Evolutionary conservation across 2,888 invertebrate species (phyloP), one percentile per base, ranked within the genome.

Genomic region (Elysia crispata): DNA sequence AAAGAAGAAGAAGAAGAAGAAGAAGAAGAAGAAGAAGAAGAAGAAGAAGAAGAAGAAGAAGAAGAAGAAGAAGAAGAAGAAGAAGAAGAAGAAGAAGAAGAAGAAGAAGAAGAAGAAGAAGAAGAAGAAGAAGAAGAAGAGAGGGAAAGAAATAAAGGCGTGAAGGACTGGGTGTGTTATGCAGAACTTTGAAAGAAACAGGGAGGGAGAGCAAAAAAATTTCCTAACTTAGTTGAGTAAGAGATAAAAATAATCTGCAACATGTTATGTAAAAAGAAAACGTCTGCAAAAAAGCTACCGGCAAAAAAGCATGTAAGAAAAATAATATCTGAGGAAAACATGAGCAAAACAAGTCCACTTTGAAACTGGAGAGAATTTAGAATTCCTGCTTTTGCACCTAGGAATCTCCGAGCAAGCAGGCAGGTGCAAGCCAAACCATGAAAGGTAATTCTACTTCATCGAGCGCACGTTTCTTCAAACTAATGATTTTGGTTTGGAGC

Each of bases 1-100:
- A 72, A 25, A 72, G 72, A 72, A 11, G 49, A 28, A 72, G 72
- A 72, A 13, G 50, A 23, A 72, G 72, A 72, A 41, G 41, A 62
- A 78, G 31, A 54, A 49, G 62, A 23, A 41, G 20, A 54, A 31
- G 30, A 31, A 74, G 50, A 66, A 54, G 64, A 30, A 54, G 73
- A 60, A 31, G 50, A 31, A 73, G 49, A 67, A 31, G 69, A 57
- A 60, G 60, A 70, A 57, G 49, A 31, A 70, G 60, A 70, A 8
- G 49, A 70, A 60, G 31, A 41, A 60, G 70, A 33, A 60, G 66
- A 70, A 67, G 67, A 3, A n/a, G 5, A 33, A 66, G 20, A 76
- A 25, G 49, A 28, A 50, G 66, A 62, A 30, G 20, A 33, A 75
- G 60, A 62, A n/a, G 30, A 31, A 75, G 50, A 75, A 18, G 5